A percentile compares a stretch with the other conserved stretches of the same genome.
Conservation (phyloP, 2,888 invertebrate species). For the Ophion ellenae region DNA sequence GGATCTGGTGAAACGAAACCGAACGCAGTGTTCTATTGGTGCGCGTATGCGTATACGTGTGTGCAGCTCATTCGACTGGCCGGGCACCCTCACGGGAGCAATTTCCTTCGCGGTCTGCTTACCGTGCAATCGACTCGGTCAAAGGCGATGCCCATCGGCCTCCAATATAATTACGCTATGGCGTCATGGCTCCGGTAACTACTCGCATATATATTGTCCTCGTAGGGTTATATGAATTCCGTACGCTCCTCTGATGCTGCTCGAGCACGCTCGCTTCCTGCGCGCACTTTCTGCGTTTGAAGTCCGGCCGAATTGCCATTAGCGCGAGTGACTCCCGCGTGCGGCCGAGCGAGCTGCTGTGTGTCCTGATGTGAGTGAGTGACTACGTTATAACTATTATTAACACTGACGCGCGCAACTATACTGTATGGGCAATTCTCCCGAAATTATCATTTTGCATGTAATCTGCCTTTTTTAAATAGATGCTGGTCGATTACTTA, state of each 20-base stretch:
- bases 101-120: slow-evolving; percentile 79
- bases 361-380: slow-evolving; percentile 10
- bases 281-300: slow-evolving; percentile 77
- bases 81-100: slow-evolving; percentile 64
- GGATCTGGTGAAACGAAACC: too few relatives aligned
- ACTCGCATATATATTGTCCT: slow-evolving; percentile 34
- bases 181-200: slow-evolving; percentile 62
- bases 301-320: slow-evolving; percentile 79
- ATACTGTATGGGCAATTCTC: neutral
- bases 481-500: too few relatives aligned
- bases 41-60: neutral
- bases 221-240: slow-evolving; percentile 48
- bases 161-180: slow-evolving; percentile 78
- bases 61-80: neutral
- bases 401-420: too few relatives aligned
- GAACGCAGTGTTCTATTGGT: too few relatives aligned
- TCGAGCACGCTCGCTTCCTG: slow-evolving; percentile 60
- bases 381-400: neutral
- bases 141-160: slow-evolving; percentile 79
- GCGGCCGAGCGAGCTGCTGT: slow-evolving; percentile 4
- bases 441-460: too few relatives aligned
- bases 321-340: slow-evolving; percentile 72
- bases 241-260: slow-evolving; percentile 57
- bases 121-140: slow-evolving; percentile 78
- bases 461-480: too few relatives aligned